Conservation (phyloP, 1,140 invertebrate genomes). For the Adelges cooleyi region DNA sequence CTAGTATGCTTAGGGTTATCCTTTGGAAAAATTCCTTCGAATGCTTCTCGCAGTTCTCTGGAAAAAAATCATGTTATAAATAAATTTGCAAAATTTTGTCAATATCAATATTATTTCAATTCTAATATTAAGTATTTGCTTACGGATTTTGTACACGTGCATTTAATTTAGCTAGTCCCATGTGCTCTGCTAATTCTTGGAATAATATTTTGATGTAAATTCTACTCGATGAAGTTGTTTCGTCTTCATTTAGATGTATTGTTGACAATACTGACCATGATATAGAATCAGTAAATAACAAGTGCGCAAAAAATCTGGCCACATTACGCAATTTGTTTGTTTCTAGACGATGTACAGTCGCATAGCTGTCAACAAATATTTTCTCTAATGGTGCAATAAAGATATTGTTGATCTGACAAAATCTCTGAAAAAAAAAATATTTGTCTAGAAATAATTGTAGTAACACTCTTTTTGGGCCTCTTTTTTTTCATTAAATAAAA, state of each 20-base stretch:
- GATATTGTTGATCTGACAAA: slow-evolving; percentile 81
- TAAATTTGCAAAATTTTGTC: slow-evolving; percentile 7
- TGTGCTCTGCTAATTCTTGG: slow-evolving; percentile 90
- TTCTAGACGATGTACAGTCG: slow-evolving; percentile 85
- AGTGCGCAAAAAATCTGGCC: slow-evolving; percentile 93
- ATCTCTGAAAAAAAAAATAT: slow-evolving; percentile 49
- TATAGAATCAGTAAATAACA: slow-evolving; percentile 93
- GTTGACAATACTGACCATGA: slow-evolving; percentile 79
- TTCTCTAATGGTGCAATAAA: slow-evolving; percentile 88
- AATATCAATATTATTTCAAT: too few relatives aligned
- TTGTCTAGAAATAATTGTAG: too few relatives aligned
- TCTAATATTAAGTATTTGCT: slow-evolving; percentile 38
- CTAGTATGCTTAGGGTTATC: slow-evolving; percentile 93
- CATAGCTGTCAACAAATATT: slow-evolving; percentile 92
- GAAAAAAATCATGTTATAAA: slow-evolving; percentile 36
- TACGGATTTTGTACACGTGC: slow-evolving; percentile 75
- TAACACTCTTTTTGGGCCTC: too few relatives aligned
- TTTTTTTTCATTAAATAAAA: too few relatives aligned
- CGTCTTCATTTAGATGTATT: slow-evolving; percentile 89
- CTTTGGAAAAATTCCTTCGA: slow-evolving; percentile 86
- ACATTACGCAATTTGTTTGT: slow-evolving; percentile 97
- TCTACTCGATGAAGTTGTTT: slow-evolving; percentile 91
- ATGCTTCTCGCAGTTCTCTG: slow-evolving; percentile 71
- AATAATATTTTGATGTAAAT: slow-evolving; percentile 98
- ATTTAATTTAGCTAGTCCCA: slow-evolving; percentile 88